Conservation (phyloP, 1,140 invertebrate species). For the Microplitis mediator region DNA sequence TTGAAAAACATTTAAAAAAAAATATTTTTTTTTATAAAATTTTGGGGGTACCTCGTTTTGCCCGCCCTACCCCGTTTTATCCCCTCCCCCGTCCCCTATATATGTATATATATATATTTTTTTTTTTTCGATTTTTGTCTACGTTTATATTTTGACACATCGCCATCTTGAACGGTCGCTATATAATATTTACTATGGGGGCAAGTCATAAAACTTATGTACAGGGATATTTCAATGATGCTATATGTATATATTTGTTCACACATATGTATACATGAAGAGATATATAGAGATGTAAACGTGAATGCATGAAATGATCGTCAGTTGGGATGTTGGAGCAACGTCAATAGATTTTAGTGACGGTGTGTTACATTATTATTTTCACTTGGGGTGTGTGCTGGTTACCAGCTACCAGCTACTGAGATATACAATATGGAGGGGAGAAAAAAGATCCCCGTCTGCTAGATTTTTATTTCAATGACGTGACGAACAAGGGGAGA, state of each 20-base stretch:
- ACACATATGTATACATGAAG: not conserved
- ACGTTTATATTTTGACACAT: constrained; percentile 52
- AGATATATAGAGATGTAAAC: constrained; percentile 1
- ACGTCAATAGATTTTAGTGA: constrained; percentile 54
- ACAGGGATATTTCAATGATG: not conserved
- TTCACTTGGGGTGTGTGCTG: constrained; percentile 41
- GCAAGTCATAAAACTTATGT: constrained; percentile 28
- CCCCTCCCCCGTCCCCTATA: not conserved
- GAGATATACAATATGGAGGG: not conserved
- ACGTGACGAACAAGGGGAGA: not conserved
- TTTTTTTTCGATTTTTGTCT: constrained; percentile 15
- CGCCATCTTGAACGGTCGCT: constrained; percentile 52
- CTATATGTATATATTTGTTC: constrained; percentile 1
- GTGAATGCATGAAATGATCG: constrained; percentile 28
- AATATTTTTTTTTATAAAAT: no score
- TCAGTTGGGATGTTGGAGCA: constrained; percentile 38
- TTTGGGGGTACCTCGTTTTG: no score
- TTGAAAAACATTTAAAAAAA: no score
- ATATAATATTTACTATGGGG: constrained; percentile 41
- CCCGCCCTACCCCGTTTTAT: no score
- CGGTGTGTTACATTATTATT: constrained; percentile 53
- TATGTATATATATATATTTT: not conserved
- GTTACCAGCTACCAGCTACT: constrained; percentile 2
- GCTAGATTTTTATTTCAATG: no score
- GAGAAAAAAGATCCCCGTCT: constrained; percentile 9